Base-by-base conservation (phyloP, 1,140 invertebrate genomes). In the Zaprionus taronus region DNA sequence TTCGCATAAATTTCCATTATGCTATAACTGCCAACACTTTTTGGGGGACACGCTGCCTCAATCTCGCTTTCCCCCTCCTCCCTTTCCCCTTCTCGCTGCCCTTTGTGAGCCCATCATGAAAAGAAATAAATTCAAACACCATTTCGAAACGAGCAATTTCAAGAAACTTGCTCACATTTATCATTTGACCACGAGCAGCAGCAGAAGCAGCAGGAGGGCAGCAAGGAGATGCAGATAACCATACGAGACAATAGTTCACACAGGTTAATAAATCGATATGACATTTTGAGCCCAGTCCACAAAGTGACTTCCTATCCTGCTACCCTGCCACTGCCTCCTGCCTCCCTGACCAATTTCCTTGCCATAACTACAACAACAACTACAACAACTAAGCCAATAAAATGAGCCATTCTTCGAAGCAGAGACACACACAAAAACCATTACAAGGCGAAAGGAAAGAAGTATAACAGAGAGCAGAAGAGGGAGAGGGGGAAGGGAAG, bases 221-320 rank as follows among this genome's bases (percentile, higher is more conserved):
- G 6, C 15, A 22, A 7, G 36, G 9, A 17, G 51, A 6, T 0
- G 38, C 31, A 34, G 24, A 73, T n/a, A 57, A 24, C 51, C 53
- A 62, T 22, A 53, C 58, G 61, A 84, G 78, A 89, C 84, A 89
- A 89, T 90, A 89, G 85, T 89, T 89, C 85, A 89, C 81, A 85
- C 85, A 90, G 85, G 85, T 90, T 90, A 90, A 90, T 90, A 90
- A 90, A 90, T 90, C 85, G 86, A 90, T 85, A 85, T 90, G 85
- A 90, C 85, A 91, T 90, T 81, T 81, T 72, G 72, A 79, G 76
- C 76, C 76, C 47, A 72, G 57, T 49, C 44, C 47, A 22, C 47
- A 51, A 20, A 17, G 47, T 49, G 47, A 20, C 47, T 41, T n/a
- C 38, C 38, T 15, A 41, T 15, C 0, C 15, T n/a, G 28, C 28